These are phyloP conservation scores for Girardinichthys multiradiatus DNA, from an alignment of 2,113 vertebrate genomes.

Conservation along the genomic window DNA sequence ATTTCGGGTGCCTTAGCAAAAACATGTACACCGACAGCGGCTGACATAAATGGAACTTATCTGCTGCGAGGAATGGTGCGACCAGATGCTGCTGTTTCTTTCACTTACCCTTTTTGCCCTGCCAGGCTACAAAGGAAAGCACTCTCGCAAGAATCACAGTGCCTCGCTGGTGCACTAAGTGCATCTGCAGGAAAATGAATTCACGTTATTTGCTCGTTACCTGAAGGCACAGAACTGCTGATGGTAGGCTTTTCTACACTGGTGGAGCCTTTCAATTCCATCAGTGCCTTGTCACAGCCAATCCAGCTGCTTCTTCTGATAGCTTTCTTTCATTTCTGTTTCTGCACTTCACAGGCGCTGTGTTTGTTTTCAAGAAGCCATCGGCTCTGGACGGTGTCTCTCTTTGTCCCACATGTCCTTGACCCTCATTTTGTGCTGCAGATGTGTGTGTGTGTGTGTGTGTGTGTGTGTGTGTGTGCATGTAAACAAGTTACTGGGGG, in stretches of 20 bases:
- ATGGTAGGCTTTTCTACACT: conserved; percentile 59
- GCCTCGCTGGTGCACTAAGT: conserved; percentile 31
- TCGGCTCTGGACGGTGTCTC: conserved; percentile 43
- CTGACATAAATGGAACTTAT: conserved; percentile 40
- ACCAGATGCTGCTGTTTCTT: conserved; percentile 10
- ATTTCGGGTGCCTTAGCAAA: conserved; percentile 40
- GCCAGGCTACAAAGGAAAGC: conserved; percentile 62
- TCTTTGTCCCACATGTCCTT: conserved; percentile 56
- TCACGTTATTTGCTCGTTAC: conserved; percentile 63
- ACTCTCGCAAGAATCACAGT: conserved; percentile 55
- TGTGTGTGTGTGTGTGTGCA: conserved; percentile 22
- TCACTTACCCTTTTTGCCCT: conserved; percentile 20
- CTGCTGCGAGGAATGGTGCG: conserved; percentile 11
- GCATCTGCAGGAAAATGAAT: conserved; percentile 50
- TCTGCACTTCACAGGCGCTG: conserved; percentile 15
- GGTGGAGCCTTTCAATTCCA: conserved; percentile 53
- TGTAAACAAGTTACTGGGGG: conserved; percentile 45
- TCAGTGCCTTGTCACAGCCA: conserved; percentile 62
- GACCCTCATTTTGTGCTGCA: conserved; percentile 43
- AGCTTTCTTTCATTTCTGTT: conserved; percentile 60
- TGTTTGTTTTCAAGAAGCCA: conserved; percentile 52
- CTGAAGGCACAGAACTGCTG: conserved; percentile 67
- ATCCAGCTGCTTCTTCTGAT: conserved; percentile 66
- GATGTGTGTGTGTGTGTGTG: conserved; percentile 16
- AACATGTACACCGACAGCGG: conserved; percentile 13